These are phyloP conservation scores for Pteropus rufus DNA, from an alignment of 2,797 vertebrate species.

Conservation along the genomic window DNA sequence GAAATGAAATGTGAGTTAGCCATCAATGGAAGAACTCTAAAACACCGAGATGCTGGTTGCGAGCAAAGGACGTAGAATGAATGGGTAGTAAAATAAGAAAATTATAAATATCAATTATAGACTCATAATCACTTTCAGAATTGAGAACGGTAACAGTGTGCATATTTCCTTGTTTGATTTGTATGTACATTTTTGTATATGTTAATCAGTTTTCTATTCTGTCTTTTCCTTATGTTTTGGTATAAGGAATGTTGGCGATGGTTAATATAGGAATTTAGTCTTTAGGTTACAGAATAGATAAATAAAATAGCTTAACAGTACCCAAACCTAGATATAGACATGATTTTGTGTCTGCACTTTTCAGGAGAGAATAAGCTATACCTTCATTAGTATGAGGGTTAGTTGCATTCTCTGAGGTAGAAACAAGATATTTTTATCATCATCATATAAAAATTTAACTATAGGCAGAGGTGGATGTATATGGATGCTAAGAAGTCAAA, in stretches of 20 bases:
- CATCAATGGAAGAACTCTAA: neutral
- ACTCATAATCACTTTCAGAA: neutral
- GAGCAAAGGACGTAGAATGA: neutral
- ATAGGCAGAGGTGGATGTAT: neutral
- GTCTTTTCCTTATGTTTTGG: neutral
- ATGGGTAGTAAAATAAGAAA: neutral
- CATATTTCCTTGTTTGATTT: neutral
- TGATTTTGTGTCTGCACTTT: neutral
- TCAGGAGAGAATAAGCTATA: neutral
- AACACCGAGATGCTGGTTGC: neutral
- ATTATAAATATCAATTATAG: neutral
- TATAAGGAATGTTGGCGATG: neutral
- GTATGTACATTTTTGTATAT: neutral
- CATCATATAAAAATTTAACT: neutral
- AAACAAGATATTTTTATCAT: neutral
- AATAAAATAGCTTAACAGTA: neutral
- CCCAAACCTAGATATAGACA: neutral
- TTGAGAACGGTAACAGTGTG: neutral
- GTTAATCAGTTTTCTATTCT: neutral
- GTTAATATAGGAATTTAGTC: neutral
- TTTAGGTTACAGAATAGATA: neutral
- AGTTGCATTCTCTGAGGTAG: neutral
- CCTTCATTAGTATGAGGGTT: neutral
- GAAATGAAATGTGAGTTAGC: slow-evolving; percentile 30
- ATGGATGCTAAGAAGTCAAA: neutral